Evolutionary conservation across 2,888 invertebrate genomes (phyloP), one percentile per base, ranked within the genome.

Genomic region (Taphrorychus bicolor): DNA sequence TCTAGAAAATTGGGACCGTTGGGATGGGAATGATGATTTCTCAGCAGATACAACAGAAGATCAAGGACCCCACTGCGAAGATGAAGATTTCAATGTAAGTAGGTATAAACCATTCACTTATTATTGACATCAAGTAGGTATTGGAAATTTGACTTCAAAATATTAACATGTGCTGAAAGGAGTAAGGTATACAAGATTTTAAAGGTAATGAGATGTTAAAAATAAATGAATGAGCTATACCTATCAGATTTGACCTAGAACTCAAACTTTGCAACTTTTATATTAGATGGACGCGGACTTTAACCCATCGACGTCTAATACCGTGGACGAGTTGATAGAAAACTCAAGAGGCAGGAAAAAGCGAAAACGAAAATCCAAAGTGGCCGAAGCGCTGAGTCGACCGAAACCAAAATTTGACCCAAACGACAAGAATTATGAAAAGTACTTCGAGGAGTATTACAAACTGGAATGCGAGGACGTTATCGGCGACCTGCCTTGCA

Each of bases 371-470:
- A 89, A 91, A 73, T 91, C 91, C n/a, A 89, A 91, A 71, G 89
- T 95, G 70, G 89, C 91, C 11, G 87, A 91, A 78, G 87, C 91
- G 19, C 81, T 96, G 2, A 84, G 88, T 14, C 84, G 87, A 32
- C 87, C 91, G 59, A 97, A 97, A 78, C 97, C 97, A 0, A 85
- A 88, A 59, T 97, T 92, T 82, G 88, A 97, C 81, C 94, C 97
- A 0, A 85, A 89, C 66, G 87, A 91, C 69, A 85, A 85, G 76
- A 90, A 90, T 0, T 97, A 94, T 81, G 88, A 91, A 24, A 87
- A 96, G 74, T 97, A 97, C 78, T 89, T 97, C 79, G 95, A 98
- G 76, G 97, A 98, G 81, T 98, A 97, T 81, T 98, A 98, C 79
- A 89, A 92, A 76, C 84, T 98, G 79, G 95, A 98, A 81, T 98